These are phyloP conservation scores for Stratiolaelaps scimitus DNA, from an alignment of 1,140 invertebrate genomes.

Conservation along the genomic window DNA sequence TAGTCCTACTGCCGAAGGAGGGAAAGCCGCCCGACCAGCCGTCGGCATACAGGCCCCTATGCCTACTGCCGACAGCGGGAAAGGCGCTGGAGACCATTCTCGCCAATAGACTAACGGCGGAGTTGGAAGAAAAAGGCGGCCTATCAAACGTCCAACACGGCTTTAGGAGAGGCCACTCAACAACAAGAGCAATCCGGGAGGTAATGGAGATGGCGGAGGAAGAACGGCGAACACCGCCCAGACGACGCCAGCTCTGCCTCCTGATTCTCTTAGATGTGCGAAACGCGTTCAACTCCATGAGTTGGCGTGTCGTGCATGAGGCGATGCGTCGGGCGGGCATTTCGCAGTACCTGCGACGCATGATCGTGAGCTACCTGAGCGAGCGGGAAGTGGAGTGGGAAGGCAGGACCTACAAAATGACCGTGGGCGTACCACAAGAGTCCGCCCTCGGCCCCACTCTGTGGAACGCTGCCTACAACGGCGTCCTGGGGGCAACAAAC, in stretches of 20 bases:
- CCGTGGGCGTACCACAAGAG: neutral
- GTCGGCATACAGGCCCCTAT: constrained; percentile 5
- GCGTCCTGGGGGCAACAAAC: neutral
- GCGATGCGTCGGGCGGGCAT: neutral
- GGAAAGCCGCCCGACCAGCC: neutral
- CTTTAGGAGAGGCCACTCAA: neutral
- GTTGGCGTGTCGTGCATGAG: neutral
- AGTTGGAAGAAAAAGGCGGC: neutral
- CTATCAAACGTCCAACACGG: neutral
- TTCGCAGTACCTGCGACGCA: constrained; percentile 1
- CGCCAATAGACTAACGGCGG: neutral
- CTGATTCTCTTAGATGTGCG: neutral
- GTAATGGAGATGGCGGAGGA: neutral
- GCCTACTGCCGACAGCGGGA: too few species aligned
- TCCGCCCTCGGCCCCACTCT: neutral
- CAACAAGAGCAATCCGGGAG: neutral
- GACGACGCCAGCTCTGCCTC: neutral
- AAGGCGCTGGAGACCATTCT: neutral
- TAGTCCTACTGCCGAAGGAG: constrained; percentile 5
- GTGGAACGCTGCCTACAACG: constrained; percentile 2
- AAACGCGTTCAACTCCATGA: constrained; percentile 11
- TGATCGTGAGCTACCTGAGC: neutral
- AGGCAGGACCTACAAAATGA: neutral
- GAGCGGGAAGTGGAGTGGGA: neutral
- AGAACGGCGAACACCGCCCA: neutral